These are phyloP conservation scores for Oxygymnocypris stewartii DNA, from an alignment of 2,113 vertebrate species.

Conservation along the genomic window DNA sequence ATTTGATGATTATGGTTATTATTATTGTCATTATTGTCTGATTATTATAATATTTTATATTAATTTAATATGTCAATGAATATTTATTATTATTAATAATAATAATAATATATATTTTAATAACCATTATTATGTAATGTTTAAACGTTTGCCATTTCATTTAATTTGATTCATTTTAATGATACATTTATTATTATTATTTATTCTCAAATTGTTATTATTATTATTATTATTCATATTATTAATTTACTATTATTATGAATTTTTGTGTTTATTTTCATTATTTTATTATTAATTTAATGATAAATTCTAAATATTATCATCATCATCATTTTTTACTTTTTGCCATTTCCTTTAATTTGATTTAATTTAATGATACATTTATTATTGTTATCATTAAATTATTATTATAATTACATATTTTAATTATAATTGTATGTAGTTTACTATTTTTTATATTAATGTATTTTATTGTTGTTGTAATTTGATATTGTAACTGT, in stretches of 20 bases:
- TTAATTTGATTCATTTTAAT: no score
- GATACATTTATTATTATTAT: no score
- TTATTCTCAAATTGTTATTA: background rate
- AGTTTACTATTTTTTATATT: background rate
- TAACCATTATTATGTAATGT: background rate
- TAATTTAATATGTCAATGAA: no score
- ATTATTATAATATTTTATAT: background rate
- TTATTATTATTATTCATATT: background rate
- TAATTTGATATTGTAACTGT: background rate
- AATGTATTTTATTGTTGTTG: background rate
- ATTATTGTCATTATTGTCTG: background rate
- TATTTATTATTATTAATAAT: background rate
- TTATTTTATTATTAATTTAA: no score
- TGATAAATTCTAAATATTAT: background rate
- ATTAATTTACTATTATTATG: background rate
- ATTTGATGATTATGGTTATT: background rate
- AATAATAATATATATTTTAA: background rate
- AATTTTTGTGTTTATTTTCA: background rate
- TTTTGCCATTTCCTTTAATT: background rate
- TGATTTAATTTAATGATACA: background rate
- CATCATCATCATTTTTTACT: background rate
- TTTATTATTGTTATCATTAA: background rate
- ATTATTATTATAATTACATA: background rate
- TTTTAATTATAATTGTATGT: background rate
- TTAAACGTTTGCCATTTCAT: no score